Evolutionary conservation across 2,888 invertebrate species (phyloP), one percentile per base, ranked within the genome.

Genomic region (Coleophora deauratella): DNA sequence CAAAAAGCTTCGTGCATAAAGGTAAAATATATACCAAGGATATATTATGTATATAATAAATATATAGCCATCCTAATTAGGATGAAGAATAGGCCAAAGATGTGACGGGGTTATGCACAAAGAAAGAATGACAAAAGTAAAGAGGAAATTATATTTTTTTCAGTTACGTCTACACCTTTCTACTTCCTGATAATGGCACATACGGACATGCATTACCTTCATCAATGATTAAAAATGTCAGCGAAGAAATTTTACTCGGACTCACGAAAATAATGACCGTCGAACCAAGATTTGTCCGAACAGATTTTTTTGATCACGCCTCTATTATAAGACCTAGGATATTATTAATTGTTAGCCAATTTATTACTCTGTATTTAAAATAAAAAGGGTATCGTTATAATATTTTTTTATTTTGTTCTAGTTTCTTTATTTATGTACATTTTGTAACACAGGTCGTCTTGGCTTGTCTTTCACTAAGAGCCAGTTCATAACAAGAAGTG

Each of bases 201-300:
- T 88, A 87, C 57, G 94, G 94, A 0, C 91, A 92, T 59, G 65
- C 92, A 0, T 73, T 94, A 0, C 93, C 93, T 0, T 64, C 89
- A 0, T 66, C 78, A 0, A 87, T 90, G 56, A 93, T 94, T 43
- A 55, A 87, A 4, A 87, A 89, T 9, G 87, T 89, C 7, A 88
- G 88, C 38, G 58, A 84, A 34, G 92, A 92, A 62, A 78, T 88
- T 0, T 52, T 90, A 43, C 73, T 75, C 12, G 89, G 90, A 1
- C 53, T 90, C 11, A 42, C 80, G 0, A 82, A 87, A 3, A 58
- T 90, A 30, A 72, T 89, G 72, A 61, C 62, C 0, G 66, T 66
- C 0, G 58, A 51, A 10, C 69, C 61, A 0, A 60, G 51, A 31
- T 13, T 10, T 32, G 32, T 38, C 33, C n/a, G 9, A 3, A 33